Base-by-base conservation (phyloP, 1,140 invertebrate species). In the Oppia nitens region DNA sequence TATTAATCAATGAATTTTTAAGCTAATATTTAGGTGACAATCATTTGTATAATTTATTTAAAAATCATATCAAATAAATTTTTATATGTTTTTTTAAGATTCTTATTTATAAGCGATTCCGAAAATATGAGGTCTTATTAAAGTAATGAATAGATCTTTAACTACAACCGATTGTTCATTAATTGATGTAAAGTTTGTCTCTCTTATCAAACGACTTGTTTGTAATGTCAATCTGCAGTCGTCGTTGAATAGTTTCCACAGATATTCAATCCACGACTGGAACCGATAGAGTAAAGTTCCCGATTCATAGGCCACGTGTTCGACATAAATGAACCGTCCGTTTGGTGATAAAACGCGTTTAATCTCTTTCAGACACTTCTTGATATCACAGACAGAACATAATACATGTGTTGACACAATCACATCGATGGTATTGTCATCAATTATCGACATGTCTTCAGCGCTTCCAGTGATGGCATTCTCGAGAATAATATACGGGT, bases 341-440 rank as follows among this genome's bases (percentile, higher is more conserved):
- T 26, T 69, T 6, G 66, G 64, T 57, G 66, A 67, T 14, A 72
- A 51, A 14, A 72, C 67, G 45, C 71, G 64, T 54, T 64, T 64
- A 2, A 71, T 60, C 63, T 72, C 70, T 17, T 61, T 56, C 6
- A 71, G 47, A 9, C 61, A 59, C 50, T 63, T 50, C n/a, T 65
- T 50, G 1, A 65, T 27, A 59, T 69, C 61, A 14, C 47, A 23
- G 11, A 70, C 69, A 21, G 65, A 67, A 51, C 70, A 72, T 0
- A 72, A 55, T 0, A 69, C 68, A 9, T 68, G 58, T 23, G 70
- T 69, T 47, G 66, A 68, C 2, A 72, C 65, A 14, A 70, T 68
- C 9, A 66, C 66, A 63, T 72, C 71, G 53, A 69, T 61, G 25
- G 64, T 67, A 57, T 64, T 54, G 55, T 68, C 66, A 20, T 61